Conservation (phyloP, 1,140 invertebrate species). For the Drosophila suzukii region DNA sequence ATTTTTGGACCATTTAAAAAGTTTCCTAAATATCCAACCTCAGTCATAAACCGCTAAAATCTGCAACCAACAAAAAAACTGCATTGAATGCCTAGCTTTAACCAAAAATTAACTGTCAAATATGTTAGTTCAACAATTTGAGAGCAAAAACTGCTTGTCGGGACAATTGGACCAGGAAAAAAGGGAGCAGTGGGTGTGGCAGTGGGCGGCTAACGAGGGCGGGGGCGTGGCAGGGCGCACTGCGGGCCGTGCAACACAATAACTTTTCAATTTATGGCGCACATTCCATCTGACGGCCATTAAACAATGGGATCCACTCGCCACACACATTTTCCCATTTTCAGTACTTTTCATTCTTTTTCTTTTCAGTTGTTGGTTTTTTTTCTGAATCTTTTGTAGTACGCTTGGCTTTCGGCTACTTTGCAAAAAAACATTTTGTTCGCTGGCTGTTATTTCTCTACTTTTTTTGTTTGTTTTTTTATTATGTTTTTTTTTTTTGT, state of each 20-base stretch:
- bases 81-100: conserved; percentile 54
- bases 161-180: conserved; percentile 53
- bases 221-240: conserved; percentile 20
- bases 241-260: conserved; percentile 68
- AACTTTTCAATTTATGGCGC: conserved; percentile 82
- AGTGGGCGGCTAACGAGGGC: background rate
- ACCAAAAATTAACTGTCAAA: conserved; percentile 81
- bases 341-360: conserved; percentile 60
- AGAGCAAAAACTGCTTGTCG: conserved; percentile 67
- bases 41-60: background rate
- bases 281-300: conserved; percentile 81
- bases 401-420: conserved; percentile 73
- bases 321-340: conserved; percentile 74
- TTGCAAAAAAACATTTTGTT: conserved; percentile 76
- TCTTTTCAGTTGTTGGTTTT: conserved; percentile 17
- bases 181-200: background rate
- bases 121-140: conserved; percentile 80
- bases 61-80: conserved; percentile 21
- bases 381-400: conserved; percentile 19
- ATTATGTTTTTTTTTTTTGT: conserved; percentile 21
- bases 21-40: background rate
- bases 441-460: conserved; percentile 41
- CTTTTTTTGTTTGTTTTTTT: conserved; percentile 20
- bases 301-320: conserved; percentile 71
- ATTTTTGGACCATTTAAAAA: background rate